Evolutionary conservation across 1,140 invertebrate species (phyloP), one percentile per base, ranked within the genome.

Genomic region (Cyclina sinensis): DNA sequence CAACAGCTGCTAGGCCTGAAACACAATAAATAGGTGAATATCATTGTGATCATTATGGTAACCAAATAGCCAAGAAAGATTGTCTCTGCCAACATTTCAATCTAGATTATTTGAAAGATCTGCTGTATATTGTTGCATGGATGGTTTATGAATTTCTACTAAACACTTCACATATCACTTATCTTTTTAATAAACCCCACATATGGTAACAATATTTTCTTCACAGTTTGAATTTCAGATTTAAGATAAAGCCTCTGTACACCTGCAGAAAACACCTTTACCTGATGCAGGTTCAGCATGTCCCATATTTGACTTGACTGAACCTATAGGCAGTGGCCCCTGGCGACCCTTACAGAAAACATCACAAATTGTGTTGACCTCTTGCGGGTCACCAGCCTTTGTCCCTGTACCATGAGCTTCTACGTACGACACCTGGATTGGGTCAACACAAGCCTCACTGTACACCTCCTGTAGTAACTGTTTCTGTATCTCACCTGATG

Each of bases 341-440:
- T 97, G 96, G 12, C 99, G 92, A 27, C 80, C 92, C 84, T 95
- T 97, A 95, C 98, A 99, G 95, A 99, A 99, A 32, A 99, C 96
- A 78, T 98, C 97, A 0, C 97, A 97, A 85, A 99, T 98, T 0
- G 98, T 98, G 94, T 99, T 99, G 0, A 99, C 97, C 96, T 99
- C 99, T 95, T 99, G 98, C 0, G 99, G 98, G 96, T 99, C 99
- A 30, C 99, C 99, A 97, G 94, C 96, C 94, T 96, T 96, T 0
- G 99, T 99, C 51, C 99, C 99, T 9, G 99, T 99, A 30, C 99
- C 99, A 95, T 99, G 99, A 24, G 98, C 98, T 95, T 99, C 99
- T 16, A 99, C 97, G 94, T 99, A 99, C 0, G 95, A 96, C 0
- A 99, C 97, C 54, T 98, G 97, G 46, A 96, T 94, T 5, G 98